Base-by-base conservation (phyloP, 2,113 vertebrate species). In the Nothobranchius furzeri region DNA sequence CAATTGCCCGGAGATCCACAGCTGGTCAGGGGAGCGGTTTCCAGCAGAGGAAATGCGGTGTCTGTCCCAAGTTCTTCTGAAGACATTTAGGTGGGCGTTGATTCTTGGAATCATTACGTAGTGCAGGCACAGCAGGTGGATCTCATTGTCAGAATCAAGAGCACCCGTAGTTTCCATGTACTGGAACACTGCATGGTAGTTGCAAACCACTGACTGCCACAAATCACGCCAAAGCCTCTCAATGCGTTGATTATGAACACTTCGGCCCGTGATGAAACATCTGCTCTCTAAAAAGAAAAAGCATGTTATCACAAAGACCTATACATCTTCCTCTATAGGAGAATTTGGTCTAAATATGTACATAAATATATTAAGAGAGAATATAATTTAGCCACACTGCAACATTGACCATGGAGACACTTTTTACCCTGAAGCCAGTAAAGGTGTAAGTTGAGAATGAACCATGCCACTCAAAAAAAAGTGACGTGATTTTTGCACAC, bases 61-160 rank as follows among this genome's bases (percentile, higher is more conserved):
- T 52, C 50, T 52, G 50, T 52, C 50, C 50, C 50, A 52, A 52
- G 50, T 52, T 17, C 50, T 52, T 20, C 50, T 52, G 50, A 52
- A 52, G 17, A 52, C 50, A 9, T 52, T 52, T 24, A 24, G 50
- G 20, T 52, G 50, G 20, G 50, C 50, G 25, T 24, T 52, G 50
- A 25, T 52, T 25, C 17, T 24, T 9, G 17, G 50, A 3, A 52
- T 25, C 50, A 52, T 24, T 25, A 52, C 17, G 24, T 52, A 12
- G 14, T 24, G 50, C 50, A 52, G 17, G 30, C 30, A 30, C 30
- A 30, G 30, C 30, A 30, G 30, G 30, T 30, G 30, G 30, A 30
- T 30, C 3, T 30, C 30, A 4, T 30, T 30, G 30, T 30, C 30
- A 30, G 30, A 4, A 30, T 30, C 30, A 30, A 30, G 30, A 30